Evolutionary conservation across 2,797 vertebrate genomes (phyloP).

Genomic region (Sebastes nivosus): DNA sequence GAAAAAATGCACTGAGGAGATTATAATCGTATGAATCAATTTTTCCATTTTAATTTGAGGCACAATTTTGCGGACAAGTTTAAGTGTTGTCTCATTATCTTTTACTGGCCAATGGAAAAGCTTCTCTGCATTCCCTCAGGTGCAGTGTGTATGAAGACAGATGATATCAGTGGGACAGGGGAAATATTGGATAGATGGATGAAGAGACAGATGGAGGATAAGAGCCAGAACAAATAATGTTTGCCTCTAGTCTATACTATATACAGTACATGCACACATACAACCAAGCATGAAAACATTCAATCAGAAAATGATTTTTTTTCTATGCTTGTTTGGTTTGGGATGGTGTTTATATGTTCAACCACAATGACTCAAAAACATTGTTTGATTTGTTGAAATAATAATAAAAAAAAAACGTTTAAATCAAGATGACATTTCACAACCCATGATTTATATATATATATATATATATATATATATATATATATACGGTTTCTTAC

Average conservation of each 20-base stretch:
- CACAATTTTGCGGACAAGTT: background rate
- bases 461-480: too few relatives aligned
- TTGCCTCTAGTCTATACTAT: background rate
- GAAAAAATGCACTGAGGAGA: background rate
- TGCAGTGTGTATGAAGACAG: constrained; percentile 29
- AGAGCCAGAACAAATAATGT: background rate
- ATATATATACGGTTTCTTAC: background rate
- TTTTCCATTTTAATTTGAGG: constrained; percentile 23
- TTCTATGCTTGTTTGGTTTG: background rate
- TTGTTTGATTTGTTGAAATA: background rate
- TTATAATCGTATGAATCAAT: constrained; percentile 28
- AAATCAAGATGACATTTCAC: background rate
- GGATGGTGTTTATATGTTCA: background rate
- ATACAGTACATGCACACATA: background rate
- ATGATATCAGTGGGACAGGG: constrained; percentile 16
- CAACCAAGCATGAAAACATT: background rate
- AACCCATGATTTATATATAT: too few relatives aligned
- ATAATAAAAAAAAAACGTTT: too few relatives aligned
- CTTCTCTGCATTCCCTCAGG: background rate
- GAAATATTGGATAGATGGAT: background rate
- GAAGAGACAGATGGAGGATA: constrained; percentile 17
- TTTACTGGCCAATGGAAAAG: background rate
- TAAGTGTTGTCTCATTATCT: constrained; percentile 27
- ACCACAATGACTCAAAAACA: background rate
- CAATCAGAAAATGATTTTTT: background rate